These are phyloP conservation scores for Circaetus gallicus DNA, from an alignment of 2,113 vertebrate genomes.

Conservation along the genomic window DNA sequence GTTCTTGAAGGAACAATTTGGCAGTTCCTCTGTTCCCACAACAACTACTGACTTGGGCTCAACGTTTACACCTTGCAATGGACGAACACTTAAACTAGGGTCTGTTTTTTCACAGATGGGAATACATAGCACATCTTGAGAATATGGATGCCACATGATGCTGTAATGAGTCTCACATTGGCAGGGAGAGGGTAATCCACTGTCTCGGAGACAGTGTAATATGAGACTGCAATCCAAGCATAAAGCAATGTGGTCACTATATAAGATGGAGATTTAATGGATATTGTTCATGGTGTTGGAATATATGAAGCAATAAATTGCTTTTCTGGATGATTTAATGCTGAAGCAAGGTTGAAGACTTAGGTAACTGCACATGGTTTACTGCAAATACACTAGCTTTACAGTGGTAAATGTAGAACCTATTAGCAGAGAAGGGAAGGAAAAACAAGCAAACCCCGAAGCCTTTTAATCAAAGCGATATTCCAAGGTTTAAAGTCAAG, in stretches of 20 bases:
- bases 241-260: not conserved
- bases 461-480: not conserved
- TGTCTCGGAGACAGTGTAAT: not conserved
- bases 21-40: not conserved
- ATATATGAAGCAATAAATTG: slow-evolving; percentile 57
- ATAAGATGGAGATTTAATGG: slow-evolving; percentile 50
- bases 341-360: slow-evolving; percentile 15
- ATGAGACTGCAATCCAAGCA: not conserved
- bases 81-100: not conserved
- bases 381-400: slow-evolving; percentile 39
- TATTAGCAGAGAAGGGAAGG: not conserved
- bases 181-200: not conserved
- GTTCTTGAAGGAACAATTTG: not conserved
- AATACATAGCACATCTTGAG: not conserved
- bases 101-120: not conserved
- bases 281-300: slow-evolving; percentile 41
- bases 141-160: not conserved
- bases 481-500: not conserved
- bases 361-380: slow-evolving; percentile 25
- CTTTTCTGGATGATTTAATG: slow-evolving; percentile 53
- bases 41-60: not conserved
- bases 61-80: not conserved
- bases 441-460: not conserved
- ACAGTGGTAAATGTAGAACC: slow-evolving; percentile 3
- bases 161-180: fast-evolving